Percentiles rank a stretch among this genome's conserved stretches.
Conservation (phyloP, 2,888 invertebrate species). For the Cryptophagus acutangulus region DNA sequence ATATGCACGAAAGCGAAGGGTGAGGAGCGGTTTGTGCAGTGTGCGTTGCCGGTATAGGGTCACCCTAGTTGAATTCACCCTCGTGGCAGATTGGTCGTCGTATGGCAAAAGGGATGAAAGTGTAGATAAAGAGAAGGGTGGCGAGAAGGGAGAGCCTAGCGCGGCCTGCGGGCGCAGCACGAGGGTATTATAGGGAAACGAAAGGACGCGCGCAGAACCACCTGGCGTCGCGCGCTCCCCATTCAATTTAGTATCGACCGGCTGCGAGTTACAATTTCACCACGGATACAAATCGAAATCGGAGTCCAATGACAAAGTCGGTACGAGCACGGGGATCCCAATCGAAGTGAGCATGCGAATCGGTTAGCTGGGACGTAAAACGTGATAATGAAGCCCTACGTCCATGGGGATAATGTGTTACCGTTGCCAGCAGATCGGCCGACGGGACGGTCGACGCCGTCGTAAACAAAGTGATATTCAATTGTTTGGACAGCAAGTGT, state of each 20-base stretch:
- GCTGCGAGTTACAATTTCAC: constrained; percentile 44
- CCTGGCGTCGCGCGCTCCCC: constrained; percentile 50
- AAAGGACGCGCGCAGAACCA: constrained; percentile 45
- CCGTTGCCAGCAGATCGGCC: constrained; percentile 21
- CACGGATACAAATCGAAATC: constrained; percentile 41
- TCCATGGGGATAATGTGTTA: constrained; percentile 23
- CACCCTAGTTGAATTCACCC: constrained; percentile 4
- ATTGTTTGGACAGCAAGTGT: too few species aligned
- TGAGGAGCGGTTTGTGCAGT: too few species aligned
- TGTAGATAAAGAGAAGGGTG: constrained; percentile 4
- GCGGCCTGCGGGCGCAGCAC: constrained; percentile 36
- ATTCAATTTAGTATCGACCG: constrained; percentile 50
- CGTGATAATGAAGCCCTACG: constrained; percentile 30
- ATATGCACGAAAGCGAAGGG: too few species aligned
- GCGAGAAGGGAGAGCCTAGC: constrained; percentile 5
- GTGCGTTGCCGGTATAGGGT: too few species aligned
- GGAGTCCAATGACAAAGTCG: constrained; percentile 39
- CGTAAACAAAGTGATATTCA: constrained; percentile 38
- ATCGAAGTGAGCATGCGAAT: constrained; percentile 39
- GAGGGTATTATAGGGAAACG: constrained; percentile 36
- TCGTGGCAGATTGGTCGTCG: constrained; percentile 2
- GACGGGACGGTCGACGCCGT: constrained; percentile 36
- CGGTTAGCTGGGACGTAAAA: constrained; percentile 23
- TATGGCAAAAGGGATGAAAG: neutral
- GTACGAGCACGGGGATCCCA: constrained; percentile 33